Conservation (phyloP, 2,888 invertebrate species). For the Osmoderma eremita region DNA sequence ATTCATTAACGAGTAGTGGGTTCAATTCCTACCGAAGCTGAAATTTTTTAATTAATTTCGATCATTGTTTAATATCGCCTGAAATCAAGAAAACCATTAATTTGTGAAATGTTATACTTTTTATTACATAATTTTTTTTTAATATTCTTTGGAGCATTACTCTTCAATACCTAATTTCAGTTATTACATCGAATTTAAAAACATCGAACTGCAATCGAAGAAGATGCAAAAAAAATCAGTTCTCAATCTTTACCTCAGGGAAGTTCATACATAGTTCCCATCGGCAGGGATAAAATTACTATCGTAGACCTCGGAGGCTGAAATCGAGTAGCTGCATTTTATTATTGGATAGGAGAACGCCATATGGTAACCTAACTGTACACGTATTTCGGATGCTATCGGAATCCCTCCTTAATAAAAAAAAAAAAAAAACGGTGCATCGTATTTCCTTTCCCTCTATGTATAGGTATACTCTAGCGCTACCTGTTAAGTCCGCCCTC, state of each 20-base stretch:
- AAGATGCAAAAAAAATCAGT: conserved; percentile 2
- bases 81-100: no score
- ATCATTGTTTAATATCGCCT: no score
- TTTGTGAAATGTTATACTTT: no score
- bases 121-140: no score
- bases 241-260: not conserved
- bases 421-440: conserved; percentile 5
- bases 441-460: not conserved
- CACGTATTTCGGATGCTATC: conserved; percentile 9
- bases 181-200: no score
- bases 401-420: conserved; percentile 16
- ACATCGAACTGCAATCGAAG: no score
- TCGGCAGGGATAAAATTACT: conserved; percentile 5
- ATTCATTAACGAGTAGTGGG: no score
- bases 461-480: not conserved
- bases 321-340: conserved; percentile 12
- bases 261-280: conserved; percentile 14
- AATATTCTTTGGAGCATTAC: no score
- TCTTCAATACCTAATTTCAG: no score
- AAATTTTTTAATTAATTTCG: no score
- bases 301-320: conserved; percentile 6
- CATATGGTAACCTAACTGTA: conserved; percentile 37
- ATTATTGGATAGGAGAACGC: conserved; percentile 18
- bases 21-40: no score
- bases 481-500: conserved; percentile 19